Evolutionary conservation across 2,113 vertebrate species (phyloP), one percentile per base, ranked within the genome.

Genomic region (Thomomys bottae): DNA sequence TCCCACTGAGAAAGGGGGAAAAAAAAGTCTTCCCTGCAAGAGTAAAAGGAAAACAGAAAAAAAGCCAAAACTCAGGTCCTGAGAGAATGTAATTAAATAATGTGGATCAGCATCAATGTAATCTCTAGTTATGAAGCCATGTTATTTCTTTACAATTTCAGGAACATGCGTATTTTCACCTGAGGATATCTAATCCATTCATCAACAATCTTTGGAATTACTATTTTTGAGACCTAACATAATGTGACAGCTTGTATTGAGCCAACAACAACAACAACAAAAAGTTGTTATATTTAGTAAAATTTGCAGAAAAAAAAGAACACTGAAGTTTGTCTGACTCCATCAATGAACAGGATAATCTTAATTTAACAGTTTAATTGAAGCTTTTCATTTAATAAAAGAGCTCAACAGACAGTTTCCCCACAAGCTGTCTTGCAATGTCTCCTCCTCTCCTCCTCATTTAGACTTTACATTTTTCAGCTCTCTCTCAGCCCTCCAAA

Each of bases 261-360:
- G 94, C 63, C 91, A 97, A 94, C 94, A 97, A 96, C n/a, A n/a
- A n/a, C n/a, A n/a, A n/a, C n/a, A n/a, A n/a, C n/a, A 96, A 73
- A 97, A 75, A 97, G 97, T 87, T 45, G 71, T 91, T 70, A 87
- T 76, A 97, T 94, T 92, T 82, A 91, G 84, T 97, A 89, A 92
- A 54, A 96, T 95, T 8, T 95, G 30, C 17, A 88, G 94, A 40
- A 88, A 30, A 68, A 68, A 90, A 95, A 96, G 96, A 95, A 96
- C 95, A 97, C 89, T 92, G 42, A 78, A 79, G 84, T 95, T 96
- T 97, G 34, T 94, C 85, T 67, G 66, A 45, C 88, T 63, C 61
- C 96, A 97, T 97, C 97, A 98, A 97, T 95, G 97, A 97, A n/a
- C 38, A 94, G 96, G 92, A 96, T 97, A 98, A 98, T 94, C 97